Evolutionary conservation across 2,797 vertebrate genomes (phyloP), one percentile per base, ranked within the genome.

Genomic region (Siniperca obscura): DNA sequence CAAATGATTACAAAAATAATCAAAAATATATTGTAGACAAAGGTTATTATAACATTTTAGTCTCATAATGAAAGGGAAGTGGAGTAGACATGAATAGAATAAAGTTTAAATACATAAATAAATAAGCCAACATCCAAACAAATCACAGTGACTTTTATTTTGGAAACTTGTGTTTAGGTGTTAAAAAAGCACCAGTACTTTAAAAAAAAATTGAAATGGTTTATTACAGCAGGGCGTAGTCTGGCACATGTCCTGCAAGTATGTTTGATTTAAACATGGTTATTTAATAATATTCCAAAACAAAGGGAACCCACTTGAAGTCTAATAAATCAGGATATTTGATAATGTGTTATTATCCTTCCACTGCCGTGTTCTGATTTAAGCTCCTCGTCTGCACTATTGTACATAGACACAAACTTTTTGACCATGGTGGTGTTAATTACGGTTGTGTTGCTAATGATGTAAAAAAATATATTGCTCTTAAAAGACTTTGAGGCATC

Each of bases 351-450:
- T 79, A 76, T 85, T 81, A 79, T 89, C 77, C 83, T 86, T 90
- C 85, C 84, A 92, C 92, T 87, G 94, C 92, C 91, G 93, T 90
- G 87, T 91, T 89, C 72, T 89, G 83, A 84, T 88, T 86, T 82
- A 88, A 90, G 90, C 91, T 93, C 86, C 86, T 90, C 53, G 79
- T 93, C 94, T 95, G 94, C 94, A 96, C 93, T 94, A 95, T 94
- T 95, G 94, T 96, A 96, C 81, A 96, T 95, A 93, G 86, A 91
- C 84, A 89, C 52, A 93, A 86, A 87, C 76, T 12, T 90, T 82
- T 93, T 84, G 85, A 84, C 91, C 87, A 84, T 91, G 85, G 88
- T 94, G 93, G 87, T 94, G 90, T 95, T 90, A 74, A 90, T 89
- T 85, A 89, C 59, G 75, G 87, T 91, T 84, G 86, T 76, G 80